Conservation (phyloP, 2,797 vertebrate genomes). For the Sebastes itinus region DNA sequence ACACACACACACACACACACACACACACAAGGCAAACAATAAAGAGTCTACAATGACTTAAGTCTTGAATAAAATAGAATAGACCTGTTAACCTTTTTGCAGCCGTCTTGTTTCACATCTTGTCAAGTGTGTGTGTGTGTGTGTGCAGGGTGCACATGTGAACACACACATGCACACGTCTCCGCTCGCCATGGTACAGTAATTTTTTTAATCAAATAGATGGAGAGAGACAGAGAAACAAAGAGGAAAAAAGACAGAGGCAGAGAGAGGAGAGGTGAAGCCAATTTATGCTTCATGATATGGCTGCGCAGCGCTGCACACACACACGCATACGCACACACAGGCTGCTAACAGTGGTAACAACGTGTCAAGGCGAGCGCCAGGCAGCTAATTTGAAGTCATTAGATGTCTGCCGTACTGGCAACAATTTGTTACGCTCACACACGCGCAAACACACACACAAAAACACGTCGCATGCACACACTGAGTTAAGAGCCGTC, state of each 20-base stretch:
- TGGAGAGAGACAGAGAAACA: slow-evolving; percentile 73
- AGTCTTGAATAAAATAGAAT: slow-evolving; percentile 46
- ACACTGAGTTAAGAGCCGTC: slow-evolving; percentile 96
- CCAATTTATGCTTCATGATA: slow-evolving; percentile 99
- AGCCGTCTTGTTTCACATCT: slow-evolving; percentile 57
- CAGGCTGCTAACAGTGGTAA: slow-evolving; percentile 95
- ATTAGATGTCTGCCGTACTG: slow-evolving; percentile 98
- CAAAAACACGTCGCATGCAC: slow-evolving; percentile 85
- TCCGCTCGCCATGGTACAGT: slow-evolving; percentile 93
- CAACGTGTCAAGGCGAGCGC: slow-evolving; percentile 97
- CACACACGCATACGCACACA: slow-evolving; percentile 48
- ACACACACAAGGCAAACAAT: slow-evolving; percentile 9
- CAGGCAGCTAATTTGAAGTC: slow-evolving; percentile 99
- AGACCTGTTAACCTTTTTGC: slow-evolving; percentile 62
- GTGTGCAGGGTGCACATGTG: slow-evolving; percentile 78
- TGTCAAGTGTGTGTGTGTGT: slow-evolving; percentile 45
- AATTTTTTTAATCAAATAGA: slow-evolving; percentile 99
- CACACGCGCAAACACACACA: slow-evolving; percentile 74
- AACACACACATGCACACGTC: slow-evolving; percentile 88
- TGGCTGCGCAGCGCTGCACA: slow-evolving; percentile 84
- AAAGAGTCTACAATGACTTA: slow-evolving; percentile 19
- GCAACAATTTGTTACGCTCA: slow-evolving; percentile 99
- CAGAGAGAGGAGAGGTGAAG: slow-evolving; percentile 87
- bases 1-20: slow-evolving; percentile 3
- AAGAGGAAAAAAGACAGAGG: slow-evolving; percentile 63